Conservation (phyloP, 2,888 invertebrate genomes). For the Stenodera caucasica region DNA sequence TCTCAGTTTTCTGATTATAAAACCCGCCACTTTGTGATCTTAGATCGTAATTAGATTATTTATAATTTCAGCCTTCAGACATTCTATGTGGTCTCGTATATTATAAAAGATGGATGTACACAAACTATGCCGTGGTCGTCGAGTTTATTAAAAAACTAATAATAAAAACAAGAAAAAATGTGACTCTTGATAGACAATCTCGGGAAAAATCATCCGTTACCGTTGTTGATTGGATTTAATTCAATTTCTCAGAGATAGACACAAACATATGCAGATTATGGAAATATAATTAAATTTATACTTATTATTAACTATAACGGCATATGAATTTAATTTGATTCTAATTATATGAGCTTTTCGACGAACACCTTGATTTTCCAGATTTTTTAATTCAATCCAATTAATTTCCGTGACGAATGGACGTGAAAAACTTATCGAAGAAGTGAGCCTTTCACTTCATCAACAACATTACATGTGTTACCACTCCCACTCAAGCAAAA, state of each 20-base stretch:
- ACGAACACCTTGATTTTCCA: not conserved
- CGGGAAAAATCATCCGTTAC: not conserved
- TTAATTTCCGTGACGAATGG: not conserved
- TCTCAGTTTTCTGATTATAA: slow-evolving; percentile 47
- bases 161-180: not conserved
- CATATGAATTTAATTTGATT: not conserved
- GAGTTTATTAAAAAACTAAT: too few species aligned
- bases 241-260: not conserved
- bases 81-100: slow-evolving; percentile 11
- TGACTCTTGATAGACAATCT: not conserved
- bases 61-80: slow-evolving; percentile 44
- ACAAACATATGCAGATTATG: not conserved
- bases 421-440: too few species aligned
- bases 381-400: not conserved
- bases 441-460: not conserved
- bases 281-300: slow-evolving; percentile 2
- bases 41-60: slow-evolving; percentile 53
- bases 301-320: not conserved
- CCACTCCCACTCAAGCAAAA: too few species aligned
- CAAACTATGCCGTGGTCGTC: too few species aligned
- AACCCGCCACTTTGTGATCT: slow-evolving; percentile 48
- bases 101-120: slow-evolving; percentile 2
- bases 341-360: not conserved
- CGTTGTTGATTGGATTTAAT: not conserved
- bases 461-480: too few species aligned